A percentile compares a stretch with the other conserved stretches of the same genome.
Evolutionary conservation across 2,888 invertebrate species (phyloP).

Genomic region (Trachelus stipa): DNA sequence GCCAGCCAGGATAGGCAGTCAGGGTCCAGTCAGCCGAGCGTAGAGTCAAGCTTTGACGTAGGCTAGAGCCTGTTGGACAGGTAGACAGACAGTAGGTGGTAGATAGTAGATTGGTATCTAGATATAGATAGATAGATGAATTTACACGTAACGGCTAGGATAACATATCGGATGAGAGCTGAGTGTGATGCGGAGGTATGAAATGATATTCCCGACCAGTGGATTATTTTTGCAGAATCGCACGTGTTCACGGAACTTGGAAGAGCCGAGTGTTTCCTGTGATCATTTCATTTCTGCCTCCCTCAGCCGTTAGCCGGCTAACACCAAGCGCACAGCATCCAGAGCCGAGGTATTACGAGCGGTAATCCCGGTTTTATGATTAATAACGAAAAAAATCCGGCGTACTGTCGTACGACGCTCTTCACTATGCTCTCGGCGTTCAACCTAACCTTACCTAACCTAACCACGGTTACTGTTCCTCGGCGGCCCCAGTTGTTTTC

Average conservation of each 20-base stretch:
- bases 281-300: slow-evolving; percentile 4
- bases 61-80: not conserved
- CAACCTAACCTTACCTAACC: not conserved
- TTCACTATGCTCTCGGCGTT: not conserved
- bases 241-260: not conserved
- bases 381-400: slow-evolving; percentile 26
- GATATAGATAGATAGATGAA: not conserved
- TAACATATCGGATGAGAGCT: too few species aligned
- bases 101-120: not conserved
- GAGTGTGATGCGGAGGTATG: too few species aligned
- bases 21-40: not conserved
- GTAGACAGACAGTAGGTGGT: not conserved
- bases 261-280: slow-evolving; percentile 4
- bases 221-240: slow-evolving; percentile 7
- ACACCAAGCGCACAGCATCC: slow-evolving; percentile 3
- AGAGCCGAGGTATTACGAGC: slow-evolving; percentile 19
- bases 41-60: not conserved
- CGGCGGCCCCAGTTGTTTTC: slow-evolving; percentile 13
- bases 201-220: not conserved
- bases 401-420: slow-evolving; percentile 12
- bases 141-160: too few species aligned
- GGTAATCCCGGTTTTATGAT: slow-evolving; percentile 27
- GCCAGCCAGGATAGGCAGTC: not conserved
- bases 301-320: slow-evolving; percentile 19
- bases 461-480: not conserved